Conservation (phyloP, 2,797 vertebrate genomes). For the Enteromius mattozi region DNA sequence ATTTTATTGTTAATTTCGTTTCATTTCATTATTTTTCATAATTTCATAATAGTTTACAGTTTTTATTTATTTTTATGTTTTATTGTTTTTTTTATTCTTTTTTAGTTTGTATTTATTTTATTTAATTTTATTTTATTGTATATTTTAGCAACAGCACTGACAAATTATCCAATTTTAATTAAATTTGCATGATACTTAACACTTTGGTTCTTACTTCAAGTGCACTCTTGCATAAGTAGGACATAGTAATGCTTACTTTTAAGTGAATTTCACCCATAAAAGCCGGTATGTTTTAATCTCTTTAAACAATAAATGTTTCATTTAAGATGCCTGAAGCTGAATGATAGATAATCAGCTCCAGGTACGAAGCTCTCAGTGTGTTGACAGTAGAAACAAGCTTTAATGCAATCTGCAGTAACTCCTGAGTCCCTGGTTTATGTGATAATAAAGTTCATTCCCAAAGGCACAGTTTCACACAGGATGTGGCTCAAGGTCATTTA, state of each 20-base stretch:
- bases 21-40: neutral
- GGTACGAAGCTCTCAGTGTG: neutral
- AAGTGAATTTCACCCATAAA: neutral
- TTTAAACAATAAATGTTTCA: conserved; percentile 6
- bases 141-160: neutral
- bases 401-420: conserved; percentile 12
- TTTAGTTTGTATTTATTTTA: neutral
- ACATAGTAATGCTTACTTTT: neutral
- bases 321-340: neutral
- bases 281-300: neutral
- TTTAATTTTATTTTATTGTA: neutral
- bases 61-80: neutral
- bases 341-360: neutral
- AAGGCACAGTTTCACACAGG: conserved; percentile 26
- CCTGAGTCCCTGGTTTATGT: conserved; percentile 6
- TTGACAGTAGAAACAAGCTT: conserved; percentile 12
- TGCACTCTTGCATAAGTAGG: neutral
- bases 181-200: neutral
- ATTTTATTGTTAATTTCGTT: neutral
- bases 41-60: neutral
- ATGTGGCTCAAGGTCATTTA: conserved; percentile 27
- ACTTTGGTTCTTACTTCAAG: neutral
- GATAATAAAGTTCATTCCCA: conserved; percentile 26
- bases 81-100: neutral
- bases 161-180: neutral